Conservation (phyloP, 2,113 vertebrate genomes). For the Corythoichthys intestinalis region DNA sequence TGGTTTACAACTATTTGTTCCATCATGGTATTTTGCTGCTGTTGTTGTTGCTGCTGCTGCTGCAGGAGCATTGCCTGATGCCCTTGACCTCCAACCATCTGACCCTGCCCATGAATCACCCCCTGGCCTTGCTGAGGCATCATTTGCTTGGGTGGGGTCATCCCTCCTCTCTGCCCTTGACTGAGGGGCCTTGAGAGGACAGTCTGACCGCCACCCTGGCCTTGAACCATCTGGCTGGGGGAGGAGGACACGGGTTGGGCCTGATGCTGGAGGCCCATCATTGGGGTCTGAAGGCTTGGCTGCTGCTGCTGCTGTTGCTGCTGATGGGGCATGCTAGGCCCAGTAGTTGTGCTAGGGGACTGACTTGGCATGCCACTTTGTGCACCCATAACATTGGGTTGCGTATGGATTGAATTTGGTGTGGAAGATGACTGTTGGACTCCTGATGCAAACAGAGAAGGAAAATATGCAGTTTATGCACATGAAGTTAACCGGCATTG, state of each 20-base stretch:
- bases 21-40: conserved; percentile 89
- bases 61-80: conserved; percentile 86
- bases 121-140: conserved; percentile 91
- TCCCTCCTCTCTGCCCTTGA: conserved; percentile 87
- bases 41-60: conserved; percentile 77
- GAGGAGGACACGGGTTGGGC: conserved; percentile 89
- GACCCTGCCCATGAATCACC: conserved; percentile 90
- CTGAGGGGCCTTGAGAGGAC: conserved; percentile 89
- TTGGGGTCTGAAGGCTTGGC: conserved; percentile 87
- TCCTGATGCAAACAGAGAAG: conserved; percentile 73
- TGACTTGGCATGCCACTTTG: conserved; percentile 85
- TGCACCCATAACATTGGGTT: conserved; percentile 85
- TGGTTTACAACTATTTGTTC: conserved; percentile 95
- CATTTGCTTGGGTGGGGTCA: conserved; percentile 97
- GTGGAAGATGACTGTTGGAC: conserved; percentile 78
- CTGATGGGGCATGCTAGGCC: conserved; percentile 82
- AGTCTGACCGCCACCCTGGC: conserved; percentile 82
- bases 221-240: conserved; percentile 89
- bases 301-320: conserved; percentile 43
- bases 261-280: conserved; percentile 95
- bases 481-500: background rate
- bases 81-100: conserved; percentile 89
- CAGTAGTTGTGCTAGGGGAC: conserved; percentile 77
- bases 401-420: conserved; percentile 87
- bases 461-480: conserved; percentile 7